A percentile compares a stretch with the other conserved stretches of the same genome.
Evolutionary conservation across 2,113 vertebrate genomes (phyloP).

Genomic region (Pleuronectes platessa): DNA sequence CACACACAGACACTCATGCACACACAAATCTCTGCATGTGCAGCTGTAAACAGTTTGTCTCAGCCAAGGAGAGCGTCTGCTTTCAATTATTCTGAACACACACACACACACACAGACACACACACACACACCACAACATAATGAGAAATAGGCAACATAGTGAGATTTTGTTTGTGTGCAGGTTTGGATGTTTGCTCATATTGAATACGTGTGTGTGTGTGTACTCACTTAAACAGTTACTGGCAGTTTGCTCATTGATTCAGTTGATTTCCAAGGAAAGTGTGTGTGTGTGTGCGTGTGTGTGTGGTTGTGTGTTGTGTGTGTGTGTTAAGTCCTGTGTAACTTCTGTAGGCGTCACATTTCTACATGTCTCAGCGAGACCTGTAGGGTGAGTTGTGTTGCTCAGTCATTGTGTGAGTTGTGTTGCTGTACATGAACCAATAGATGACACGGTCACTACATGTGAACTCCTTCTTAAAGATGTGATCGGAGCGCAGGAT

Average conservation of each 20-base stretch:
- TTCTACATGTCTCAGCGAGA: background rate
- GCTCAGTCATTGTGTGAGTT: background rate
- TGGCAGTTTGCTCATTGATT: too few species aligned
- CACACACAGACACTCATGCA: background rate
- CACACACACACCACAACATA: background rate
- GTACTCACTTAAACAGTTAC: background rate
- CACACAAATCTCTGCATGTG: background rate
- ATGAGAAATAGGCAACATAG: background rate
- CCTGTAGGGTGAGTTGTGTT: background rate
- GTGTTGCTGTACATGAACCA: background rate
- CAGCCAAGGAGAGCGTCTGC: constrained; percentile 6
- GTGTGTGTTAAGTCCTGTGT: background rate
- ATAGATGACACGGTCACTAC: too few species aligned
- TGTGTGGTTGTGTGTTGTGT: background rate
- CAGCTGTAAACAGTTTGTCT: constrained; percentile 5
- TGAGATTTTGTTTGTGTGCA: background rate
- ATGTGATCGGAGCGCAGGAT: too few species aligned
- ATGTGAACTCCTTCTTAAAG: too few species aligned
- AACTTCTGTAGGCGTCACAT: background rate
- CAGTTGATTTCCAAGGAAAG: too few species aligned
- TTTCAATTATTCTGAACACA: constrained; percentile 14
- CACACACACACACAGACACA: background rate
- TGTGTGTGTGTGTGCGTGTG: background rate
- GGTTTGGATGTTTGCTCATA: background rate
- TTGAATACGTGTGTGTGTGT: background rate